phyloP scores from a whole-genome alignment of 2,113 vertebrate species.

The Saccopteryx leptura region DNA sequence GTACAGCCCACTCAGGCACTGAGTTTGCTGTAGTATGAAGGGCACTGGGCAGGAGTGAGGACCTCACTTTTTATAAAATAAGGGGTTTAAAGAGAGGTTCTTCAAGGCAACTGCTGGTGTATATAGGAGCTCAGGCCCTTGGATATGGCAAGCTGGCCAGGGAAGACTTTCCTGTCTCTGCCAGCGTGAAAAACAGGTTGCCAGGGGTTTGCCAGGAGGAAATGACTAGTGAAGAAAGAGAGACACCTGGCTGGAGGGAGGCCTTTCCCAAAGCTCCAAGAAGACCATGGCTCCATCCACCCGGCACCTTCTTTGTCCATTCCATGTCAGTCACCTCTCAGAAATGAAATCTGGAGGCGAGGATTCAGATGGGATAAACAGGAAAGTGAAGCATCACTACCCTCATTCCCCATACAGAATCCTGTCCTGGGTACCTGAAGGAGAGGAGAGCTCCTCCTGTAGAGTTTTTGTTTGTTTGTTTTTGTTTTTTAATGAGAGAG shows the following conservation, averaged over 20 bases:
- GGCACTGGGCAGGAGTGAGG: not conserved
- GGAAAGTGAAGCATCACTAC: not conserved
- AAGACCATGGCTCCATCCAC: not conserved
- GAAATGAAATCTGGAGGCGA: not conserved
- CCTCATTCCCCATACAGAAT: not conserved
- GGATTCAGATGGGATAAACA: not conserved
- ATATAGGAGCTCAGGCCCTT: not conserved
- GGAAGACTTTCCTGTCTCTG: not conserved
- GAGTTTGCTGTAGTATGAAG: not conserved
- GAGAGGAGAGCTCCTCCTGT: not conserved
- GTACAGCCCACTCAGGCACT: not conserved
- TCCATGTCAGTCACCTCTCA: not conserved
- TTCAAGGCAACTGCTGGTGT: not conserved
- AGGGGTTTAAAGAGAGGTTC: not conserved
- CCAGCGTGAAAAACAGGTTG: not conserved
- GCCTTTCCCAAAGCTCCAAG: not conserved
- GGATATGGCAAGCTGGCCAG: not conserved
- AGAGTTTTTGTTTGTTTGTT: not conserved
- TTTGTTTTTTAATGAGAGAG: too few relatives aligned
- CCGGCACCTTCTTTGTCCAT: not conserved
- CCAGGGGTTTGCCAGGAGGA: not conserved
- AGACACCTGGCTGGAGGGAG: not conserved
- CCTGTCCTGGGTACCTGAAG: not conserved
- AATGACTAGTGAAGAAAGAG: not conserved
- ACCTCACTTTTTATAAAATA: not conserved